Base-by-base conservation (phyloP, 2,888 invertebrate genomes). In the Allolobophora icterica region DNA sequence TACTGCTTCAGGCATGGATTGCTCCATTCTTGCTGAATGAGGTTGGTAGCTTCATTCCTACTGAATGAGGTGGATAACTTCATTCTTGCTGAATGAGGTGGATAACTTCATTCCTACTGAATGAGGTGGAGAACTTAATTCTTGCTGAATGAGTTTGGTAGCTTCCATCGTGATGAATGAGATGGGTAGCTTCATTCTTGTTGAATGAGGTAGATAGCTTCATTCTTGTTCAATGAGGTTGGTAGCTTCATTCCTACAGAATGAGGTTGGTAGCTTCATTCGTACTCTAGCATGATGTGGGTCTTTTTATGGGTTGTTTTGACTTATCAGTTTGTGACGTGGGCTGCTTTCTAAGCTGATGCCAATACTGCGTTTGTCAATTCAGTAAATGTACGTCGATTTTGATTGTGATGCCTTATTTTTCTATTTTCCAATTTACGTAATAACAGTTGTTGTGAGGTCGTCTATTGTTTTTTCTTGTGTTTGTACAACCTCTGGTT, bases 371-470 rank as follows among this genome's bases (percentile, higher is more conserved):
- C n/a, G 8, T n/a, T 30, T 71, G 71, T 71, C 71, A 71, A 13
- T 71, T 71, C 8, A 5, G n/a, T n/a, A 71, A n/a, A n/a, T n/a
- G 71, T 58, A 58, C 11, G 58, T 71, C 71, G n/a, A 11, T 71
- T 71, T 71, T 71, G 71, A 71, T 71, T 71, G 71, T 71, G 71
- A 71, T 71, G 71, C 71, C 71, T 71, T 71, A 71, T 71, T 71
- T 71, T 71, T 71, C 30, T 71, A 71, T 71, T 71, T 71, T 71
- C 71, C 30, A 71, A 71, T n/a, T 71, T 71, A 71, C 71, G 71
- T 71, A 71, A 71, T 30, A 71, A 30, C 71, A 71, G 71, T 71
- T 71, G 71, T 71, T 71, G 71, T 71, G 71, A 71, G n/a, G 71
- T n/a, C 71, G 30, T n/a, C 71, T n/a, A 3, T 30, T 71, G 71